Conservation (phyloP, 2,888 invertebrate genomes). For the Leucophenga montana region DNA sequence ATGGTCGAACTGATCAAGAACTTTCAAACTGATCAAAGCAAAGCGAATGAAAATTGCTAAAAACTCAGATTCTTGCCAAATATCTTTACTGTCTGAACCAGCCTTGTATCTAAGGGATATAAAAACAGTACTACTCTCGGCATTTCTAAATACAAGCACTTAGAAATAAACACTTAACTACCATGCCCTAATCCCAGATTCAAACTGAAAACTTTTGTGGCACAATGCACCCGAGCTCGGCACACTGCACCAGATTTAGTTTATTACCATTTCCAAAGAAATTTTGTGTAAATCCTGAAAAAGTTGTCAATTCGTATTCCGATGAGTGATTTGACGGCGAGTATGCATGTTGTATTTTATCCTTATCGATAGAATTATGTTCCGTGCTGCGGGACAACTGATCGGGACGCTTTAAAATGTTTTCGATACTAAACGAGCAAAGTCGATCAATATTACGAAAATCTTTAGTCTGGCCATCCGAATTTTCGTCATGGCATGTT, state of each 20-base stretch:
- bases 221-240: too few relatives aligned
- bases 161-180: too few relatives aligned
- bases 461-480: conserved; percentile 21
- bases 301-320: conserved; percentile 1
- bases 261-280: conserved; percentile 19
- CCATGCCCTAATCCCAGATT: too few relatives aligned
- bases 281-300: not conserved
- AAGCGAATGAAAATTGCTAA: too few relatives aligned
- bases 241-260: not conserved
- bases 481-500: conserved; percentile 25
- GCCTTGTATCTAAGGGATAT: too few relatives aligned
- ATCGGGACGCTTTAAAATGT: conserved; percentile 55
- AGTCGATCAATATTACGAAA: conserved; percentile 25
- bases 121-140: too few relatives aligned
- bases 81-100: too few relatives aligned
- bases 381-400: conserved; percentile 19
- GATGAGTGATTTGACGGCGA: conserved; percentile 39
- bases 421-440: conserved; percentile 62
- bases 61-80: too few relatives aligned
- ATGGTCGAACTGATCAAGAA: too few relatives aligned
- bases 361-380: conserved; percentile 11
- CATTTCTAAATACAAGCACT: too few relatives aligned
- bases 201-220: too few relatives aligned
- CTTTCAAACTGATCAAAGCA: too few relatives aligned
- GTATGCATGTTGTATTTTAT: conserved; percentile 38